Evolutionary conservation across 1,140 invertebrate species (phyloP).

Genomic region (Brachionus asplanchnoidis): DNA sequence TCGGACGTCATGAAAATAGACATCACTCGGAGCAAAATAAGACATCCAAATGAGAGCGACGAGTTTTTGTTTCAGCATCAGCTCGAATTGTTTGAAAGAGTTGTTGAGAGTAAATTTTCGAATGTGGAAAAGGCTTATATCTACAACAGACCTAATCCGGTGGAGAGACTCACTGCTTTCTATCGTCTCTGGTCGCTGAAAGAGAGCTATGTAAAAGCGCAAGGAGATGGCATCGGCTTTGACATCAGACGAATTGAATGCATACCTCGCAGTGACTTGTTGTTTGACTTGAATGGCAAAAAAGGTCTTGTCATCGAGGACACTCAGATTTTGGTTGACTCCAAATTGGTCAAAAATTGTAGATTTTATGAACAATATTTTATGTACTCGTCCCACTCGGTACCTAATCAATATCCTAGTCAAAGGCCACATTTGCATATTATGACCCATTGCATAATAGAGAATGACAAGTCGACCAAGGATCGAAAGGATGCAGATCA

Average conservation of each 20-base stretch:
- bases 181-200: conserved; percentile 88
- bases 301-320: background rate
- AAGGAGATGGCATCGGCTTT: conserved; percentile 75
- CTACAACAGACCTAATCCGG: conserved; percentile 58
- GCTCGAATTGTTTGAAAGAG: conserved; percentile 40
- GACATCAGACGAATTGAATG: conserved; percentile 45
- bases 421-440: background rate
- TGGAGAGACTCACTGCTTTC: conserved; percentile 66
- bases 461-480: background rate
- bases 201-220: conserved; percentile 87
- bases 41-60: background rate
- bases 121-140: conserved; percentile 67
- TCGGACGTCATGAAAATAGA: conserved; percentile 61
- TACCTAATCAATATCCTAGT: background rate
- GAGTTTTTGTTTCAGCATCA: conserved; percentile 16
- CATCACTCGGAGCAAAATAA: background rate
- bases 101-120: conserved; percentile 76
- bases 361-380: conserved; percentile 37
- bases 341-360: conserved; percentile 10
- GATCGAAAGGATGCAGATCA: background rate
- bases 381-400: background rate
- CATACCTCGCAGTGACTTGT: background rate
- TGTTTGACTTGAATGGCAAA: conserved; percentile 16
- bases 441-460: conserved; percentile 16
- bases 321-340: background rate